Percentiles rank a stretch among this genome's conserved stretches.
Conservation (phyloP, 2,797 vertebrate species). For the Crypturellus tataupa region DNA sequence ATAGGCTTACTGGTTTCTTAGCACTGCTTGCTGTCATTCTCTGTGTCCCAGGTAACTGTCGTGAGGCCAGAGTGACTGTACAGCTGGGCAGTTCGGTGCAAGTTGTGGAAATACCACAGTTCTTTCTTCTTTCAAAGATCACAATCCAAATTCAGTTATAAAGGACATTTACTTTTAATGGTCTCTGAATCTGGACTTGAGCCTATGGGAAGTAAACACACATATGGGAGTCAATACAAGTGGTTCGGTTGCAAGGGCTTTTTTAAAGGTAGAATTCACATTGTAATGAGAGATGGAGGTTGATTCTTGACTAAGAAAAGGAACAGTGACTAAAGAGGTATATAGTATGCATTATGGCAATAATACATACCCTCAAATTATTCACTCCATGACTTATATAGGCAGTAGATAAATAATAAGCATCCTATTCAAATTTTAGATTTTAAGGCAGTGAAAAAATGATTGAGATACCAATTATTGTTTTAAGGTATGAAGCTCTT, state of each 20-base stretch:
- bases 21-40: background rate
- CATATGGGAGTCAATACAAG: background rate
- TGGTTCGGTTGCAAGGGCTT: background rate
- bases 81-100: background rate
- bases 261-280: background rate
- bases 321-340: background rate
- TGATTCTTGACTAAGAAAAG: background rate
- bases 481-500: constrained; percentile 56
- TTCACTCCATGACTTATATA: background rate
- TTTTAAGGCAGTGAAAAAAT: constrained; percentile 21
- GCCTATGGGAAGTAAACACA: background rate
- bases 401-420: background rate
- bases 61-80: background rate
- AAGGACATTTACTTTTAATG: background rate
- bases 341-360: background rate
- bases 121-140: background rate
- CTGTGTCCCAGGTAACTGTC: background rate
- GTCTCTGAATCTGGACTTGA: background rate
- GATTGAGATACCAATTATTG: background rate
- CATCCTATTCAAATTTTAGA: constrained; percentile 26
- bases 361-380: background rate
- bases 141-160: background rate
- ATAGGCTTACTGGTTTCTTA: background rate
- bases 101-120: background rate
- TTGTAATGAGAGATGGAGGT: background rate